Evolutionary conservation across 2,797 vertebrate species (phyloP).

Genomic region (Erpetoichthys calabaricus): DNA sequence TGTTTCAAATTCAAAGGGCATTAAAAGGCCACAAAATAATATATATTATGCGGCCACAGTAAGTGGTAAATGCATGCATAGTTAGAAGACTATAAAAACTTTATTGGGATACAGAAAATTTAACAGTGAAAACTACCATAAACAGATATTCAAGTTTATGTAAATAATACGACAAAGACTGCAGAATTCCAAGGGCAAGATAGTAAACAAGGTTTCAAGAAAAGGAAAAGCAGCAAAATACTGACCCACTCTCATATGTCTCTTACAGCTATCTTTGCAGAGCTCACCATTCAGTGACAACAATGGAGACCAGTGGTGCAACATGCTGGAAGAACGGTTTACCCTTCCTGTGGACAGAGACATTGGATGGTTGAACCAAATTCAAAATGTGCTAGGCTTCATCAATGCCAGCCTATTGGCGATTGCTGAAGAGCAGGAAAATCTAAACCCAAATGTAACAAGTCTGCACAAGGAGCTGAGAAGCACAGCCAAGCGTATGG

Average conservation of each 20-base stretch:
- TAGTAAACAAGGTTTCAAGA: too few species aligned
- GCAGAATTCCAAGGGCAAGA: too few species aligned
- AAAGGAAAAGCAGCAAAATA: background rate
- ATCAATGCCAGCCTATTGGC: slow-evolving; percentile 20
- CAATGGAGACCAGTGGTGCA: background rate
- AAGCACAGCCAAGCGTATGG: rapidly evolving
- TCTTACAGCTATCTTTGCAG: background rate
- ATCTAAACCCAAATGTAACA: slow-evolving; percentile 22
- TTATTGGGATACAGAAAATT: too few species aligned
- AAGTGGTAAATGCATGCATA: too few species aligned
- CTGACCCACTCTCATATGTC: background rate
- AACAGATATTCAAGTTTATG: too few species aligned
- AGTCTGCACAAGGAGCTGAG: slow-evolving; percentile 9
- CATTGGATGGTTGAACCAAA: background rate
- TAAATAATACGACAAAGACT: too few species aligned
- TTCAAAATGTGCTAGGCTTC: slow-evolving; percentile 23
- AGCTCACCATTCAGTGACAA: background rate
- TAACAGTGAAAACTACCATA: too few species aligned
- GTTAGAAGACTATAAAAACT: too few species aligned
- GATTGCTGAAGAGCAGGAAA: slow-evolving; percentile 26
- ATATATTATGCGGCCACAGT: too few species aligned
- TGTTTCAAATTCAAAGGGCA: background rate
- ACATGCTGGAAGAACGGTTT: slow-evolving; percentile 7
- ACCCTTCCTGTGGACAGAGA: slow-evolving; percentile 27
- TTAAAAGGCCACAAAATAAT: background rate